Evolutionary conservation across 2,113 vertebrate species (phyloP).

Genomic region (Galbula dea): DNA sequence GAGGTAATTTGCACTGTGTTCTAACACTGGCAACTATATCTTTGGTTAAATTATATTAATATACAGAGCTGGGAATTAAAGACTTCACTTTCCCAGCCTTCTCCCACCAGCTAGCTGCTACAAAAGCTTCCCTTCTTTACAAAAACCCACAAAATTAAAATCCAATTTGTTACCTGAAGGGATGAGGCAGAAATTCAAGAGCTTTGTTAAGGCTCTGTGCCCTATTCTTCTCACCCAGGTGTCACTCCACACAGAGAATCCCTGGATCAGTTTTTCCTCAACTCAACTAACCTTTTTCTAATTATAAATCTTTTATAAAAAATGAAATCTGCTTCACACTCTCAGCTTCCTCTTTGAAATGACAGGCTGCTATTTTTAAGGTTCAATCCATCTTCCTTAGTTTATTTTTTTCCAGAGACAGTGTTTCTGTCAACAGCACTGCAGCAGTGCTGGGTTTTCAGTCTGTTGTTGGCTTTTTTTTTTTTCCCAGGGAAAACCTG

Average conservation of each 20-base stretch:
- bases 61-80: conserved; percentile 40
- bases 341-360: neutral
- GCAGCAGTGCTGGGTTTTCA: neutral
- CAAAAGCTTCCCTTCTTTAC: neutral
- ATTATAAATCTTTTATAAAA: conserved; percentile 41
- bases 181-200: conserved; percentile 35
- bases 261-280: neutral
- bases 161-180: conserved; percentile 36
- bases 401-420: neutral
- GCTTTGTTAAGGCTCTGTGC: conserved; percentile 2
- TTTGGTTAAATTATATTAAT: conserved; percentile 65
- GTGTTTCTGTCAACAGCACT: neutral
- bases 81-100: neutral
- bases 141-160: conserved; percentile 7
- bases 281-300: conserved; percentile 7
- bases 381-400: neutral
- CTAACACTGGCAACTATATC: conserved; percentile 57
- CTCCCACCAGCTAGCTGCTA: neutral
- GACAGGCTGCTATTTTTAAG: conserved; percentile 41
- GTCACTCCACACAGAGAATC: neutral
- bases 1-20: conserved; percentile 53
- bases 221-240: neutral
- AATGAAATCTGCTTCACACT: conserved; percentile 6
- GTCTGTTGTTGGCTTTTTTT: neutral
- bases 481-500: neutral